Evolutionary conservation across 2,113 vertebrate genomes (phyloP), one percentile per base, ranked within the genome.

Genomic region (Rhinoderma darwinii): DNA sequence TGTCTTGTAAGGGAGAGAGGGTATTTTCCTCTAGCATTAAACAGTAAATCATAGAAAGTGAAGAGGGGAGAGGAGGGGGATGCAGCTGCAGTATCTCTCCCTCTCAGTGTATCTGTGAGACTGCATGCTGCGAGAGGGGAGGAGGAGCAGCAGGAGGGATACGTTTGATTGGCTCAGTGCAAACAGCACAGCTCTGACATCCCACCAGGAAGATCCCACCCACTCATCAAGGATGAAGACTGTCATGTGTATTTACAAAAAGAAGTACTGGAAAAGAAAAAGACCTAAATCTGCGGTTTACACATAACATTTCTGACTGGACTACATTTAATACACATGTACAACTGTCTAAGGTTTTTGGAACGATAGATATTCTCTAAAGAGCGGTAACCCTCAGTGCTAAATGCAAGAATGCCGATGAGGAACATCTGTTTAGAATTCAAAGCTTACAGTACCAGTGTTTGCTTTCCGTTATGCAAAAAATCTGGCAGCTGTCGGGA

Each of bases 321-420:
- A 18, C 27, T 17, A 3, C 17, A 32, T 37, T 14, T 35, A 2
- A 14, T 68, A 1, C 14, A 17, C 20, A 6, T 35, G 30, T 68
- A 2, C 4, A 1, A 1, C 63, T 68, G 0, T 5, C 10, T 27
- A 4, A 27, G 8, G 10, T 1, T 35, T 1, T 4, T 4, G 30
- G 18, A 15, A 11, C 32, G 12, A 12, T 25, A 66, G 27, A 14
- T 27, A 66, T 1, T 32, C 61, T 66, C n/a, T 7, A 63, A 7
- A 35, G 4, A n/a, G 59, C 2, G 66, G 32, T 7, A 41, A 20
- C 70, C 66, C 2, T 37, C 20, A 39, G 22, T 39, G 20, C 68
- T 72, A 4, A 72, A 39, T 14, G 68, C 61, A 73, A 41, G 11
- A 1, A 75, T 44, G 11, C 41, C 37, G 27, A n/a, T 27, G 39